A percentile compares a stretch with the other conserved stretches of the same genome.
Evolutionary conservation across 2,888 invertebrate species (phyloP).

Genomic region (Hyppa rectilinea): DNA sequence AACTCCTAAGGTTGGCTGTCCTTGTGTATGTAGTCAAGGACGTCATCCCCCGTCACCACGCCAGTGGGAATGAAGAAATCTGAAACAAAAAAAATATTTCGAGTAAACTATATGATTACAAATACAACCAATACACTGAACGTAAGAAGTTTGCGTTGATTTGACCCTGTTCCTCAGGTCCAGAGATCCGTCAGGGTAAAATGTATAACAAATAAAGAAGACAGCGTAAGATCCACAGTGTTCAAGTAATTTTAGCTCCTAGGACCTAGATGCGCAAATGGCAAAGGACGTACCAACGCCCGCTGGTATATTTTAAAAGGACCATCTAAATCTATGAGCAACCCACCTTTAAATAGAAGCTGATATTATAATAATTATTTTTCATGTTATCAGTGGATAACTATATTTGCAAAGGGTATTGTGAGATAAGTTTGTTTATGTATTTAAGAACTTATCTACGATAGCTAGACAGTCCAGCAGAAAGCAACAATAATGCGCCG

Average conservation of each 20-base stretch:
- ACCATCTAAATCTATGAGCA: background rate
- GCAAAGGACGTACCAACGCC: background rate
- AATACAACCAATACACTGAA: background rate
- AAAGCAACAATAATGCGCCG: slow-evolving; percentile 2
- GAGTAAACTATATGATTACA: background rate
- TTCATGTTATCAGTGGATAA: slow-evolving; percentile 27
- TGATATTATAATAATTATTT: background rate
- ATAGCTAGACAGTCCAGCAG: slow-evolving; percentile 7
- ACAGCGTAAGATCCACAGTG: background rate
- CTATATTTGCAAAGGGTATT: slow-evolving; percentile 37
- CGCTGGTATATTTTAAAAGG: background rate
- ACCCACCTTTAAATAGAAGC: background rate
- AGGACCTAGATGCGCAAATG: background rate
- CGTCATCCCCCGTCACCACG: slow-evolving; percentile 20
- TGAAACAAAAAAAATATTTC: background rate
- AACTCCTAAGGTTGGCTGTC: background rate
- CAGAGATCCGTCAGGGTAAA: background rate
- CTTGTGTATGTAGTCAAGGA: slow-evolving; percentile 21
- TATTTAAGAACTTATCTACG: slow-evolving; percentile 28
- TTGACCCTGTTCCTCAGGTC: background rate
- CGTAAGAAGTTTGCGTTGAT: background rate
- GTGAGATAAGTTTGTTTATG: slow-evolving; percentile 46
- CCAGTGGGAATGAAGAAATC: slow-evolving; percentile 5
- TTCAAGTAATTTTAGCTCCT: background rate
- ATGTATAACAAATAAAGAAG: background rate